Conservation (phyloP, 2,797 vertebrate species). For the Eleutherodactylus coqui region DNA sequence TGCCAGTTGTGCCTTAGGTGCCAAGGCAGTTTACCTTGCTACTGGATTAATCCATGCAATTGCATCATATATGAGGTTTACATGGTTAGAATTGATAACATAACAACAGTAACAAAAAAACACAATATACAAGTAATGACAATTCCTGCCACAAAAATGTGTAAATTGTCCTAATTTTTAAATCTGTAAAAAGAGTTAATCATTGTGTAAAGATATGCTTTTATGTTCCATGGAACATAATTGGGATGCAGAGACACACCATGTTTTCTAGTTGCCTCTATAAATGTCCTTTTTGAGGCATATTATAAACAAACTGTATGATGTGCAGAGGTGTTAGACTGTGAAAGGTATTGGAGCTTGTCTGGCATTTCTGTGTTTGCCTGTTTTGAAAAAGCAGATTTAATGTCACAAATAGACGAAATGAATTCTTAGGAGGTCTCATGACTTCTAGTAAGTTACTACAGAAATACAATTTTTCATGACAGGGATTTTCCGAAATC, state of each 20-base stretch:
- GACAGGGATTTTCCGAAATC: neutral
- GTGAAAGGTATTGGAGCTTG: conserved; percentile 61
- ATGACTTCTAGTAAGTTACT: conserved; percentile 19
- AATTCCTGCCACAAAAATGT: neutral
- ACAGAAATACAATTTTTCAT: conserved; percentile 33
- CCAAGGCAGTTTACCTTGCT: neutral
- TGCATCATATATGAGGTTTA: neutral
- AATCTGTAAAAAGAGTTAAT: neutral
- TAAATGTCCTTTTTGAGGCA: conserved; percentile 57
- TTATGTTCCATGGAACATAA: conserved; percentile 26
- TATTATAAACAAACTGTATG: conserved; percentile 51
- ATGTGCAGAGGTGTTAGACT: conserved; percentile 58
- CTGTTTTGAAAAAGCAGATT: conserved; percentile 50
- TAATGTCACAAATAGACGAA: conserved; percentile 61
- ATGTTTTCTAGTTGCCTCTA: conserved; percentile 43
- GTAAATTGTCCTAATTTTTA: neutral
- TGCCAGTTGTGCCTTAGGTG: neutral
- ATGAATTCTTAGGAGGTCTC: conserved; percentile 56
- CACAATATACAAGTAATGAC: neutral
- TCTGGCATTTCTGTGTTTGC: conserved; percentile 56
- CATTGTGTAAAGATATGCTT: neutral
- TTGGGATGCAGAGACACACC: conserved; percentile 30
- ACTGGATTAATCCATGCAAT: neutral
- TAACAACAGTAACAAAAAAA: neutral
- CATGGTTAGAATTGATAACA: neutral